Conservation (phyloP, 2,113 vertebrate genomes). For the Pteronura brasiliensis region DNA sequence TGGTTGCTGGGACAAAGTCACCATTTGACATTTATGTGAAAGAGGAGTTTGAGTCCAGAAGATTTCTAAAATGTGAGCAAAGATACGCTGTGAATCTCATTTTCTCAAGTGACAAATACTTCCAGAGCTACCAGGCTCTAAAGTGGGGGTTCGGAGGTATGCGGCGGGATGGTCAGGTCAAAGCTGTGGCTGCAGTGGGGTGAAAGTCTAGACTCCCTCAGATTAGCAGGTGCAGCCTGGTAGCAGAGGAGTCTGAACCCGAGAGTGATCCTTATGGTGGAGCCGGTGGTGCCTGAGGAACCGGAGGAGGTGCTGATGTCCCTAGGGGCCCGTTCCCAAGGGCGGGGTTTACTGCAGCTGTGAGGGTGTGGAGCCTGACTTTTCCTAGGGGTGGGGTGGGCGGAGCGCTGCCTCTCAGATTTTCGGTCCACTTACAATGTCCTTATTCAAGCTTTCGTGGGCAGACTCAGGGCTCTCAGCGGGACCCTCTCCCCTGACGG, state of each 20-base stretch:
- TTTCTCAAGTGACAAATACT: constrained; percentile 3
- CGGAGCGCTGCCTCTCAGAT: neutral
- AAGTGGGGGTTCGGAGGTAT: neutral
- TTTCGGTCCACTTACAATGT: neutral
- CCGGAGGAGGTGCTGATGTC: neutral
- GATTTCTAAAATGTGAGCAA: neutral
- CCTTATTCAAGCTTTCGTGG: neutral
- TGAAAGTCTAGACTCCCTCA: neutral
- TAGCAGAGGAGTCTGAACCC: neutral
- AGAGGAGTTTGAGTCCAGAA: neutral
- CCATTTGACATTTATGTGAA: neutral
- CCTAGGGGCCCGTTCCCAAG: neutral
- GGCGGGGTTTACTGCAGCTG: neutral
- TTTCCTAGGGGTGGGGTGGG: neutral
- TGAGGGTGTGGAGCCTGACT: fast-evolving
- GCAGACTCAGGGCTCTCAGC: neutral
- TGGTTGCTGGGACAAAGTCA: neutral
- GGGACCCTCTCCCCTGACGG: neutral
- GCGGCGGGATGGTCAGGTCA: neutral
- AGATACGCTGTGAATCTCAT: neutral
- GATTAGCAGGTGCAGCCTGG: neutral
- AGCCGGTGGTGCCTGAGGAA: neutral
- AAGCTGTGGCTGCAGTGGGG: neutral
- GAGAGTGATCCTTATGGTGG: neutral
- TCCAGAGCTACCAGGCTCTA: neutral